These are phyloP conservation scores for Onychomys torridus DNA, from an alignment of 2,797 vertebrate species.

Conservation along the genomic window DNA sequence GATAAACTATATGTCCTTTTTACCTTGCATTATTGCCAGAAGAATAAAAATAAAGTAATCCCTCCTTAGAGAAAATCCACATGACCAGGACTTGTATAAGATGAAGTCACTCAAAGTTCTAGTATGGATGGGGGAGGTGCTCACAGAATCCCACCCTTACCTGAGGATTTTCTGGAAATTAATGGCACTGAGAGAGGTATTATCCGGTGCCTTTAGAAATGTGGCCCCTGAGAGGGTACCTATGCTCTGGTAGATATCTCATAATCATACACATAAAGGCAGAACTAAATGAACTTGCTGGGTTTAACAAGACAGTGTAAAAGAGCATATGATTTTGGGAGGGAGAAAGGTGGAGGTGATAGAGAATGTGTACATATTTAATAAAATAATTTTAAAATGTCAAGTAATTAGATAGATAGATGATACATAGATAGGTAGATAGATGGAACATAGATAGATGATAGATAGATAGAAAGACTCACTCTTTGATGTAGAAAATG, in stretches of 20 bases:
- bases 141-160: neutral
- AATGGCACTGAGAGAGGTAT: neutral
- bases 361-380: neutral
- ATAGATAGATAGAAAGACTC: neutral
- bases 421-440: neutral
- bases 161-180: neutral
- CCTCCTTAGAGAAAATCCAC: neutral
- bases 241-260: neutral
- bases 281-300: neutral
- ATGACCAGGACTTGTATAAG: neutral
- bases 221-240: neutral
- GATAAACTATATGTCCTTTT: neutral
- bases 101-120: neutral
- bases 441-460: neutral
- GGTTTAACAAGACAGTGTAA: neutral
- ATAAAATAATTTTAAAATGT: neutral
- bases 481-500: neutral
- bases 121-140: neutral
- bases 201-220: neutral
- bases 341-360: neutral
- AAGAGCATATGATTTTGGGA: neutral
- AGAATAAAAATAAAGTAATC: neutral
- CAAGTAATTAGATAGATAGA: neutral
- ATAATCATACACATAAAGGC: neutral
- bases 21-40: neutral